Base-by-base conservation (phyloP, 92 coral and sea anemone genomes). In the Umimayanthus chanpuru region DNA sequence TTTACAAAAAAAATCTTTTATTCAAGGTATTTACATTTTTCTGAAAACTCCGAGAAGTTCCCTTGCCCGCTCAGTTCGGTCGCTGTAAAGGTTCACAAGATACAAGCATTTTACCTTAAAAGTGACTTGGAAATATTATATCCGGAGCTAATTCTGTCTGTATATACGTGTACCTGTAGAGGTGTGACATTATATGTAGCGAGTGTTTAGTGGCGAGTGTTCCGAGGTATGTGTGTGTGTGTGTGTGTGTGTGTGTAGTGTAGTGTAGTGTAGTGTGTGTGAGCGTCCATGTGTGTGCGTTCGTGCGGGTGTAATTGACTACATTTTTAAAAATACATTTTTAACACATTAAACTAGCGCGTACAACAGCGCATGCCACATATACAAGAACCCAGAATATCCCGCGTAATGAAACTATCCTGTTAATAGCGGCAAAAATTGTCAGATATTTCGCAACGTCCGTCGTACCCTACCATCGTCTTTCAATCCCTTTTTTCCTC, bases 21-120 rank as follows among this genome's bases (percentile, higher is more conserved):
- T 81, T 81, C n/a, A 39, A 81, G 36, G 50, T 32, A 61, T 61
- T 64, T 58, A 61, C 85, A 81, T 58, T 21, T 81, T 81, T 65
- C 12, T 6, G 43, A 32, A 16, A 58, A 12, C 85, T 81, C 44
- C 83, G 20, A 75, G 44, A 61, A 9, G 68, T 61, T 14, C 47
- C 26, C 23, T 36, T 18, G 15, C 1, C 53, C 18, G 12, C 8
- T n/a, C 5, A 9, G 5, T 0, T 38, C 11, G 21, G 65, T 32
- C 21, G 38, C 49, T 36, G 71, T 9, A 26, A 61, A 29, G 29
- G 8, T 30, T 36, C 73, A 29, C 25, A 20, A 39, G 28, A 10
- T 41, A 39, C 75, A 61, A 81, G 56, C 16, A 36, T 36, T 81
- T 78, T 49, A 75, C 79, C 7, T 30, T 1, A 75, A 75, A 14